These are phyloP conservation scores for Platycheirus rosarum DNA, from an alignment of 2,888 invertebrate species.

Conservation along the genomic window DNA sequence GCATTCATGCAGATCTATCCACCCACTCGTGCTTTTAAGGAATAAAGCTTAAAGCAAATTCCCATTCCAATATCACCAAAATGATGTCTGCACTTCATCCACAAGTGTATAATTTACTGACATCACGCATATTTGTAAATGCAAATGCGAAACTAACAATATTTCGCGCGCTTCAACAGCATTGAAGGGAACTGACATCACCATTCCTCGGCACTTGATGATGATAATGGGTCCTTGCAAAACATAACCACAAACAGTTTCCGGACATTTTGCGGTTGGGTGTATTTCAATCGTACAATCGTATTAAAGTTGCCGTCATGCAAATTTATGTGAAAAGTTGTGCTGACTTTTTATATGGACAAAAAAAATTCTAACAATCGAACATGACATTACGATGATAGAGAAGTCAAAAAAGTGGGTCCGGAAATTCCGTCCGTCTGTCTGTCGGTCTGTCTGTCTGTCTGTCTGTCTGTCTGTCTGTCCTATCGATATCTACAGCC, in stretches of 20 bases:
- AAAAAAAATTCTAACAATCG: too few relatives aligned
- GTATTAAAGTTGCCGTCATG: slow-evolving; percentile 33
- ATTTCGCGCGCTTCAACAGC: not conserved
- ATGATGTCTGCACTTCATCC: not conserved
- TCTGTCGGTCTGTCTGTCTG: too few relatives aligned
- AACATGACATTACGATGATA: too few relatives aligned
- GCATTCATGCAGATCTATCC: not conserved
- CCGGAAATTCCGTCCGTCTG: too few relatives aligned
- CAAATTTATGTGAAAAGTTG: slow-evolving; percentile 8
- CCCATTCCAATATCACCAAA: too few relatives aligned
- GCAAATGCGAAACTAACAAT: slow-evolving; percentile 10
- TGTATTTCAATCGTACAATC: slow-evolving; percentile 28
- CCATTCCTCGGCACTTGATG: slow-evolving; percentile 8
- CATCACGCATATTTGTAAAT: slow-evolving; percentile 8
- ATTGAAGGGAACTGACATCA: slow-evolving; percentile 13
- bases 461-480: too few relatives aligned
- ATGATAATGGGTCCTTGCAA: slow-evolving; percentile 5
- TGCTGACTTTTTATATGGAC: too few relatives aligned
- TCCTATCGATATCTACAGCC: too few relatives aligned
- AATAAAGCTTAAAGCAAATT: too few relatives aligned
- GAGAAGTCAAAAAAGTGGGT: too few relatives aligned
- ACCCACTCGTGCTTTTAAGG: too few relatives aligned
- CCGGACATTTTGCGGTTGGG: slow-evolving; percentile 34
- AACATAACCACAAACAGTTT: slow-evolving; percentile 50
- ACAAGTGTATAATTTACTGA: slow-evolving; percentile 8